These are phyloP conservation scores for Valencia hispanica DNA, from an alignment of 2,797 vertebrate species.

Conservation along the genomic window DNA sequence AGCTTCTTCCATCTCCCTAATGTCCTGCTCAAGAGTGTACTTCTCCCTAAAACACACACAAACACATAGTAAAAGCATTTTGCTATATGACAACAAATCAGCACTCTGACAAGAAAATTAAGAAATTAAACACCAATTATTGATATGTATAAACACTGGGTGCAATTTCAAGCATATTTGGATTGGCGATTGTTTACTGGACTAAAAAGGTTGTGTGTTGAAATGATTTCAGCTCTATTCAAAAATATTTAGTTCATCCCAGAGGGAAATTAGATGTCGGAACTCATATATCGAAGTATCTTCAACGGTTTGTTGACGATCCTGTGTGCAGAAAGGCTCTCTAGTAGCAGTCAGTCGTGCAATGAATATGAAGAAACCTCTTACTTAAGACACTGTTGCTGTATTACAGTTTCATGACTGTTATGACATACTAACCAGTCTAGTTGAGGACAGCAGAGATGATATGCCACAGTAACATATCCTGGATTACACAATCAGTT, in stretches of 20 bases:
- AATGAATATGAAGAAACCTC: no score
- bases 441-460: no score
- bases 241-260: not conserved
- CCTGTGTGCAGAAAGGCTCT: no score
- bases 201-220: not conserved
- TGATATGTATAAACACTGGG: not conserved
- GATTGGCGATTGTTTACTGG: not conserved
- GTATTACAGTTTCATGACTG: no score
- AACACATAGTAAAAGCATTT: not conserved
- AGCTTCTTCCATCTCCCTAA: conserved; percentile 93
- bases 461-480: no score
- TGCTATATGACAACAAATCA: conserved; percentile 6
- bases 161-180: not conserved
- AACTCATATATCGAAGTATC: no score
- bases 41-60: conserved; percentile 86
- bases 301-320: not conserved
- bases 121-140: not conserved
- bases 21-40: conserved; percentile 94
- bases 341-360: no score
- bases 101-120: not conserved
- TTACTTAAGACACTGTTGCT: no score
- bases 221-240: not conserved
- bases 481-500: no score
- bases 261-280: not conserved
- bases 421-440: no score